Percentiles rank a stretch among this genome's conserved stretches.
Evolutionary conservation across 2,113 vertebrate genomes (phyloP).

Genomic region (Nettapus auritus): DNA sequence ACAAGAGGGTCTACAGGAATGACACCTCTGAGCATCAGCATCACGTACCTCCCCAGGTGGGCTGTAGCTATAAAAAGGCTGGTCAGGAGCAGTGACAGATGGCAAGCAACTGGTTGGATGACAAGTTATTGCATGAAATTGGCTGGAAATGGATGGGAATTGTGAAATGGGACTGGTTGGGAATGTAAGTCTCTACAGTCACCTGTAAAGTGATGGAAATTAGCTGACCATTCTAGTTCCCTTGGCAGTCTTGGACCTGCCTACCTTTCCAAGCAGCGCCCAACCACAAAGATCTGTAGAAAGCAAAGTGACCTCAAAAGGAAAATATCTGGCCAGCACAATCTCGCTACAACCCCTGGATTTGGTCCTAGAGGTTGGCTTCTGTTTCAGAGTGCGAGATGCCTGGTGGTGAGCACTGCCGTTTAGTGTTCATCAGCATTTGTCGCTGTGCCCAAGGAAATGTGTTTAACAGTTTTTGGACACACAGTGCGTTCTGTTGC

Average conservation of each 20-base stretch:
- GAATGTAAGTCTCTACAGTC: background rate
- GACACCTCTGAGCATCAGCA: background rate
- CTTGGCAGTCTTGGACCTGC: background rate
- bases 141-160: constrained; percentile 11
- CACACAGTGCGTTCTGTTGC: constrained; percentile 21
- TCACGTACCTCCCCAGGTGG: background rate
- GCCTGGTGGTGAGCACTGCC: background rate
- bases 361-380: constrained; percentile 9
- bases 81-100: constrained; percentile 41
- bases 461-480: constrained; percentile 51
- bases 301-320: constrained; percentile 1
- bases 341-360: background rate
- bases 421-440: constrained; percentile 33
- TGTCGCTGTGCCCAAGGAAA: constrained; percentile 50
- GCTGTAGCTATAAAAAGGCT: background rate
- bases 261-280: background rate
- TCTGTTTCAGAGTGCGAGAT: background rate
- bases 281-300: background rate
- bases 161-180: background rate
- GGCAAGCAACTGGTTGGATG: constrained; percentile 11
- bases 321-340: background rate
- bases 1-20: background rate
- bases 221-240: background rate
- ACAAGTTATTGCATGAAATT: constrained; percentile 25
- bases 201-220: constrained; percentile 21